Evolutionary conservation across 23 tunicate genomes (phyloP).

Genomic region (Halocynthia roretzi): DNA sequence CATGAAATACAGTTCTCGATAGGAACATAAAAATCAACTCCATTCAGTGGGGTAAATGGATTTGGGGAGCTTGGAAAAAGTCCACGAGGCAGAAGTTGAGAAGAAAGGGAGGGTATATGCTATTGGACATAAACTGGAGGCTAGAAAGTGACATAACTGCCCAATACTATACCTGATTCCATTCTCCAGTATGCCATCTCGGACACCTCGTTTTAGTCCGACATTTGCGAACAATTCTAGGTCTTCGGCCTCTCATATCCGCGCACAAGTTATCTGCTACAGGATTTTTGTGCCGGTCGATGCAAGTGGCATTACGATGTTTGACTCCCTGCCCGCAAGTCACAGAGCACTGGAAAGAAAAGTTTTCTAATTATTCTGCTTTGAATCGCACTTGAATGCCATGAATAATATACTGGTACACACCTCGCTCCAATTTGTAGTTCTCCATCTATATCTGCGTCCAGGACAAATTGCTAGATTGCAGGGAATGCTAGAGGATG

Average conservation of each 20-base stretch:
- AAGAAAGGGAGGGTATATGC: neutral
- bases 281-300: conserved; percentile 13
- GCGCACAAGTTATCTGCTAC: conserved; percentile 59
- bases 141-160: neutral
- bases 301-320: conserved; percentile 51
- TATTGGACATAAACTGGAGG: neutral
- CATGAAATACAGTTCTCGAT: too few species aligned
- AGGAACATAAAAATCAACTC: neutral
- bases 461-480: conserved; percentile 32
- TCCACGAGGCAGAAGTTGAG: neutral
- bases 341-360: conserved; percentile 57
- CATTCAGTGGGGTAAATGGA: too few species aligned
- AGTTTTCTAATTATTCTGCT: neutral
- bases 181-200: conserved; percentile 65
- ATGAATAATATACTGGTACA: conserved; percentile 1
- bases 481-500: conserved; percentile 38
- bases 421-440: conserved; percentile 80
- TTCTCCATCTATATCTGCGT: conserved; percentile 57
- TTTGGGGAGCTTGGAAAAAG: neutral
- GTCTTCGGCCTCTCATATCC: conserved; percentile 28
- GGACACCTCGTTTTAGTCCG: conserved; percentile 75
- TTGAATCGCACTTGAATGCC: neutral
- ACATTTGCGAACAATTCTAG: conserved; percentile 36
- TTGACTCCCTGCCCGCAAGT: conserved; percentile 83
- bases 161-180: conserved; percentile 46